Evolutionary conservation across 1,140 invertebrate species (phyloP).

Genomic region (Drosophila sucinea): DNA sequence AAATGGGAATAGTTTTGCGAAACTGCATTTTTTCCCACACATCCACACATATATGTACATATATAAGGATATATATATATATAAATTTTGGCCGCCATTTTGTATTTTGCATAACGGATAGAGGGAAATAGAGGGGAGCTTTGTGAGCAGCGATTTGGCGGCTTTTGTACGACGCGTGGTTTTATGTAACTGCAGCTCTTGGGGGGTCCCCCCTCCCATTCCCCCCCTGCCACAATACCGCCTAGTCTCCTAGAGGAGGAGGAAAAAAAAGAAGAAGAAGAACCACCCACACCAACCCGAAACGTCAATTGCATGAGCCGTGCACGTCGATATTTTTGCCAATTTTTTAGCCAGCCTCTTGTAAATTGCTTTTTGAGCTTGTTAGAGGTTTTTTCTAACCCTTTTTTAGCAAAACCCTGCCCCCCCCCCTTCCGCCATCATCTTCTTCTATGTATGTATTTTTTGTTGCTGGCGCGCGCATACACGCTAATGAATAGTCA

Average conservation of each 20-base stretch:
- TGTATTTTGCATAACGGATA: constrained; percentile 57
- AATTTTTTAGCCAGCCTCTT: constrained; percentile 67
- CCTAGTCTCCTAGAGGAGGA: constrained; percentile 22
- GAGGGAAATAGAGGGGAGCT: constrained; percentile 6
- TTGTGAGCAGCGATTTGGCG: constrained; percentile 72
- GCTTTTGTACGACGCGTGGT: constrained; percentile 78
- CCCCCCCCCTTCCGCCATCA: no score
- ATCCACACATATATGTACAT: constrained; percentile 17
- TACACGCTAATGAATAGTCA: constrained; percentile 74
- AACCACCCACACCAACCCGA: constrained; percentile 20
- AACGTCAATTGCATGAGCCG: constrained; percentile 79
- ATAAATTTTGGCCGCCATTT: constrained; percentile 59
- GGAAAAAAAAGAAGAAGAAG: not conserved
- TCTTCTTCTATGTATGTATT: not conserved
- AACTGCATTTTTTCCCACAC: constrained; percentile 9
- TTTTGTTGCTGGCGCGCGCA: constrained; percentile 3
- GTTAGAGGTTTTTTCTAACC: constrained; percentile 66
- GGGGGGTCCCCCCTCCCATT: not conserved
- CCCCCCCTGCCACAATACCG: not conserved
- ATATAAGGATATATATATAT: constrained; percentile 14
- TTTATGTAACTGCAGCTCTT: constrained; percentile 64
- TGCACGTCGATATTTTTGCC: constrained; percentile 77
- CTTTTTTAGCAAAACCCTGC: not conserved
- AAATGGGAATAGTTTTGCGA: constrained; percentile 31
- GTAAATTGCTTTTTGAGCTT: constrained; percentile 81